phyloP scores from a whole-genome alignment of 2,797 vertebrate genomes.

The Avahi laniger region DNA sequence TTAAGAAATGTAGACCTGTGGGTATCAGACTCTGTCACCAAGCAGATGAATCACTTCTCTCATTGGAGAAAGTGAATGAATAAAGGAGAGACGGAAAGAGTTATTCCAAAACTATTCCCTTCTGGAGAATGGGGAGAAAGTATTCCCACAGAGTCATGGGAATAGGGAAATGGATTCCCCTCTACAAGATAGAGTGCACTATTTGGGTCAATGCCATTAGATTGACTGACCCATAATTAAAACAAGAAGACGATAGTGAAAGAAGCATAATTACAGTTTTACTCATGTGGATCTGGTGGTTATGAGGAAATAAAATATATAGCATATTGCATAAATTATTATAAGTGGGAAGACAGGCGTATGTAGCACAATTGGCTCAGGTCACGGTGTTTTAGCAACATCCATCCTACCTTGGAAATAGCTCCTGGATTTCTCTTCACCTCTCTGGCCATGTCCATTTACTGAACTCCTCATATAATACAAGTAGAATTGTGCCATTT shows the following conservation, averaged over 20 bases:
- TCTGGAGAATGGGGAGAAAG: not conserved
- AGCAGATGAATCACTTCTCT: not conserved
- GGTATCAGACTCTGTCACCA: not conserved
- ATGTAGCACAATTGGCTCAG: not conserved
- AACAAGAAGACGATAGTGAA: not conserved
- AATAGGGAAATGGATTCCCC: not conserved
- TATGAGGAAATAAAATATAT: not conserved
- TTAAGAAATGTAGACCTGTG: not conserved
- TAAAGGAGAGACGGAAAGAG: not conserved
- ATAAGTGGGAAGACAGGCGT: not conserved
- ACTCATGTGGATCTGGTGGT: not conserved
- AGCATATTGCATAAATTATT: not conserved
- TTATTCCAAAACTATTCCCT: not conserved
- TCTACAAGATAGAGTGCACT: not conserved
- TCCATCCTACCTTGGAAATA: not conserved
- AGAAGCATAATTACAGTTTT: constrained; percentile 40
- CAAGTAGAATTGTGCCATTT: not conserved
- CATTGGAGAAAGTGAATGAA: not conserved
- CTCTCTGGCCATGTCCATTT: not conserved
- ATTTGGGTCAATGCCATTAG: constrained; percentile 1
- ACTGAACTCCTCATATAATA: not conserved
- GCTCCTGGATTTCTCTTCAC: not conserved
- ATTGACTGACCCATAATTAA: not conserved
- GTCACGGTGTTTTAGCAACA: not conserved
- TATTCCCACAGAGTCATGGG: not conserved